Evolutionary conservation across 2,113 vertebrate genomes (phyloP), one percentile per base, ranked within the genome.

Genomic region (Pelecanoides urinatrix): DNA sequence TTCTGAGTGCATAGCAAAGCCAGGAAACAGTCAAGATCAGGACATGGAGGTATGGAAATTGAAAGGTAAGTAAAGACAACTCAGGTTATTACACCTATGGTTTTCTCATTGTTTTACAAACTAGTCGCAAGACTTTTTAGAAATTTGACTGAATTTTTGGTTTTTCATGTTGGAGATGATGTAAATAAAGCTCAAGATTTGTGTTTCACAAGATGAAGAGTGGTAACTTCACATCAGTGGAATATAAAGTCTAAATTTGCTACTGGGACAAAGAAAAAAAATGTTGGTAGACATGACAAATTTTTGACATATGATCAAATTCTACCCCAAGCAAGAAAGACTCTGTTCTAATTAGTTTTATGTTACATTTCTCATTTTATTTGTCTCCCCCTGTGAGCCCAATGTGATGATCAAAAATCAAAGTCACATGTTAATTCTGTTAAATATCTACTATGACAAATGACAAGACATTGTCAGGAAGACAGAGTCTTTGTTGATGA

Each of bases 31-130:
- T 34, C 21, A 89, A 40, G 8, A 86, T 23, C 7, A 11, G 7
- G 14, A 56, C 16, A 40, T 5, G 4, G 15, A 77, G 3, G 5
- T 77, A 38, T 58, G 21, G 16, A 81, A 85, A 82, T 4, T 30
- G 4, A 66, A 49, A 58, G 9, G 2, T 18, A 40, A 70, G 11
- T 8, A 75, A 74, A 55, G 5, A 2, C 4, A 75, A 20, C 6
- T 26, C 82, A 50, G 9, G 1, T 45, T 78, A 22, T 53, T 32
- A 16, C 3, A 50, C 1, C 5, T n/a, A 45, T 6, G 1, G 3
- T 87, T 86, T 86, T 76, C 7, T 61, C 30, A 26, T 25, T 11
- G 7, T 42, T 94, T 92, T 78, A 3, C 13, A 71, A 78, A 74
- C 6, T 44, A 25, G 49, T 76, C 2, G 66, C 42, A 44, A 65